Evolutionary conservation across 2,888 invertebrate genomes (phyloP).

Genomic region (Synergus japonicus): DNA sequence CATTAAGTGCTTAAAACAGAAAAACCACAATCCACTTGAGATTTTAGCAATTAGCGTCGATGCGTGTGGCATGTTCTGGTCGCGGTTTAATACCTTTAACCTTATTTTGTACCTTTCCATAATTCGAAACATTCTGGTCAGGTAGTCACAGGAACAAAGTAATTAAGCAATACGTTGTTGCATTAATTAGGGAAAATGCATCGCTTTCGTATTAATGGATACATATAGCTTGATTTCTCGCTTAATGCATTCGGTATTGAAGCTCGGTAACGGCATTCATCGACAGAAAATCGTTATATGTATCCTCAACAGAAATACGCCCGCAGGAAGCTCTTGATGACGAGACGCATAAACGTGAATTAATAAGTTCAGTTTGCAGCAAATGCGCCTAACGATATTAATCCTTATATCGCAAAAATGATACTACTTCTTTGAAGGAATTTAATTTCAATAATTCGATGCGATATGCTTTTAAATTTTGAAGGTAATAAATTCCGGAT

Average conservation of each 20-base stretch:
- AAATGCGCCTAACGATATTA: neutral
- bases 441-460: neutral
- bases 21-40: neutral
- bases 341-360: constrained; percentile 40
- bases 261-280: constrained; percentile 47
- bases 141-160: constrained; percentile 50
- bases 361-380: constrained; percentile 42
- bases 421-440: constrained; percentile 37
- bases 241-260: constrained; percentile 47
- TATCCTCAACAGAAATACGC: constrained; percentile 44
- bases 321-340: constrained; percentile 43
- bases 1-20: too few species aligned
- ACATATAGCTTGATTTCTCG: constrained; percentile 41
- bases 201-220: constrained; percentile 52
- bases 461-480: too few species aligned
- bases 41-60: constrained; percentile 2
- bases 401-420: neutral
- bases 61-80: neutral
- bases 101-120: constrained; percentile 22
- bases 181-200: constrained; percentile 55
- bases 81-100: neutral
- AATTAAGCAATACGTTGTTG: constrained; percentile 51
- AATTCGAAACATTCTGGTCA: constrained; percentile 49
- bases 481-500: too few species aligned
- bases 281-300: constrained; percentile 57